Percentiles rank a stretch among this genome's conserved stretches.
Evolutionary conservation across 2,113 vertebrate species (phyloP).

Genomic region (Hirundichthys speculiger): DNA sequence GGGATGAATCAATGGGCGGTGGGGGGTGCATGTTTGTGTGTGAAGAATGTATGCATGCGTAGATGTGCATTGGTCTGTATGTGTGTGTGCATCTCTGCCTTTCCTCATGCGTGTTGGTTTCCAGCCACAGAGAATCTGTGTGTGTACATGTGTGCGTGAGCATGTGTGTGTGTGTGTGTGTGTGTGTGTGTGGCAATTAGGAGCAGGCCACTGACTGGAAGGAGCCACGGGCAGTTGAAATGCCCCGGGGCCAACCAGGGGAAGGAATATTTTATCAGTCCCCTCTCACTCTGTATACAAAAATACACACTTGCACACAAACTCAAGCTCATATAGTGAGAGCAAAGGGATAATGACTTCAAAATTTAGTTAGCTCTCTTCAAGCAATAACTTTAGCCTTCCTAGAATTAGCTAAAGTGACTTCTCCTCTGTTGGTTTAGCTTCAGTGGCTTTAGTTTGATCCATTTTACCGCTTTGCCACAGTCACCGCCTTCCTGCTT

Average conservation of each 20-base stretch:
- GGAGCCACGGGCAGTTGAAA: conserved; percentile 92
- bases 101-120: conserved; percentile 69
- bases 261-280: conserved; percentile 77
- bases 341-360: conserved; percentile 73
- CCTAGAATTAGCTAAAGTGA: conserved; percentile 66
- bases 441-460: conserved; percentile 64
- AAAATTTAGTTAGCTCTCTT: conserved; percentile 72
- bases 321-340: conserved; percentile 52
- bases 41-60: conserved; percentile 72
- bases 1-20: conserved; percentile 64
- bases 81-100: conserved; percentile 44
- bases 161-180: conserved; percentile 87
- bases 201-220: conserved; percentile 94
- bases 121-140: conserved; percentile 60
- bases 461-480: conserved; percentile 28
- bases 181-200: conserved; percentile 95
- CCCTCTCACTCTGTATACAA: conserved; percentile 76
- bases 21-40: conserved; percentile 58
- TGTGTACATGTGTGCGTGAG: conserved; percentile 43
- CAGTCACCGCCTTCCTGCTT: conserved; percentile 49
- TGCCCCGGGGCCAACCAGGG: conserved; percentile 92
- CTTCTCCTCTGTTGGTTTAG: conserved; percentile 48
- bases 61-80: conserved; percentile 70
- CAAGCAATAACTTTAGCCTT: conserved; percentile 50
- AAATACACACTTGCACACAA: conserved; percentile 52